These are phyloP conservation scores for Sebastes ruberrimus DNA, from an alignment of 2,797 vertebrate species.

Conservation along the genomic window DNA sequence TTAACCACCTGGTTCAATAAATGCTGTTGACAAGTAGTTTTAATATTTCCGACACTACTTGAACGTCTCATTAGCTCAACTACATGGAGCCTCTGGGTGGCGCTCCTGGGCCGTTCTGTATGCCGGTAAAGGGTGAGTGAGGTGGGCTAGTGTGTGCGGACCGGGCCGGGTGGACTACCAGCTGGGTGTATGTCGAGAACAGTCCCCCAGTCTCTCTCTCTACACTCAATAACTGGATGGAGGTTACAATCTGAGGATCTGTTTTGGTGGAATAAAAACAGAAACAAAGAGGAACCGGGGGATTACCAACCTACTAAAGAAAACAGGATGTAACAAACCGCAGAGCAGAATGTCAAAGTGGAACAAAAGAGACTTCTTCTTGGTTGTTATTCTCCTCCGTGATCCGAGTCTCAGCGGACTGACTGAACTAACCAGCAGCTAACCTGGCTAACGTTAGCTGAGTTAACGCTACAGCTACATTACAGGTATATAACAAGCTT, in stretches of 20 bases:
- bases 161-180: conserved; percentile 39
- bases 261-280: background rate
- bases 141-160: background rate
- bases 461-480: conserved; percentile 48
- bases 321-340: conserved; percentile 51
- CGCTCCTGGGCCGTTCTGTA: conserved; percentile 28
- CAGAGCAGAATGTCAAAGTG: conserved; percentile 57
- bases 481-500: conserved; percentile 28
- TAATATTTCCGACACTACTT: background rate
- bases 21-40: background rate
- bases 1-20: background rate
- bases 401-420: conserved; percentile 32
- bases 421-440: conserved; percentile 64
- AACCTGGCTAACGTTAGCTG: conserved; percentile 67
- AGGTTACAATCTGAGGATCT: conserved; percentile 20
- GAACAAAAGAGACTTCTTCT: conserved; percentile 72
- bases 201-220: background rate
- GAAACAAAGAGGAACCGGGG: background rate
- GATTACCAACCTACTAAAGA: background rate
- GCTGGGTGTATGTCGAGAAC: conserved; percentile 53
- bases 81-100: conserved; percentile 12
- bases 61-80: background rate
- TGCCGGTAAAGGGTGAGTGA: background rate
- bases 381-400: conserved; percentile 36
- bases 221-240: conserved; percentile 34